Evolutionary conservation across 1,140 invertebrate species (phyloP).

Genomic region (Bombus confusus): DNA sequence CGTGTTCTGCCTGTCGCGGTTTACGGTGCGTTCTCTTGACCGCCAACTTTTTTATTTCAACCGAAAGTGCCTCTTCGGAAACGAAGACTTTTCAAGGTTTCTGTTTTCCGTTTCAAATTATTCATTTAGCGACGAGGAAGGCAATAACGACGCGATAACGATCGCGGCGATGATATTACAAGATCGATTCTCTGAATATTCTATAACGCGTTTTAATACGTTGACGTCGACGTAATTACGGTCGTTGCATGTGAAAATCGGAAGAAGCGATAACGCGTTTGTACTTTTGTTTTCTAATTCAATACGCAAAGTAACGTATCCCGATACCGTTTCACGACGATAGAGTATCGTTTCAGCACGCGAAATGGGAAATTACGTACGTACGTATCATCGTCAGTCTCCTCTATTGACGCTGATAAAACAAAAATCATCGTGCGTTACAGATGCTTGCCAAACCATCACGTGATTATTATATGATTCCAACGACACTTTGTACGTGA

Average conservation of each 20-base stretch:
- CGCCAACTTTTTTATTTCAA: background rate
- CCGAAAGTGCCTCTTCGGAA: background rate
- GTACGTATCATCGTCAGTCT: too few species aligned
- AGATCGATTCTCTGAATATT: background rate
- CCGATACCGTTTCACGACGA: background rate
- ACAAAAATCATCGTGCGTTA: background rate
- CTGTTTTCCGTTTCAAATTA: too few species aligned
- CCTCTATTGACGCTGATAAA: background rate
- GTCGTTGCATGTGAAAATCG: background rate
- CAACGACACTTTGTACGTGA: background rate
- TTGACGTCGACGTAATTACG: background rate
- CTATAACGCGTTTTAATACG: background rate
- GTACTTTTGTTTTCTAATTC: too few species aligned
- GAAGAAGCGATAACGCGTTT: too few species aligned
- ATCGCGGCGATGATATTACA: background rate
- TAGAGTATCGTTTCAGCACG: background rate
- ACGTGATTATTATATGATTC: constrained; percentile 20
- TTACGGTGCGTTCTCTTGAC: background rate
- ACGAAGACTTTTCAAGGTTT: background rate
- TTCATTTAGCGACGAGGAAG: background rate
- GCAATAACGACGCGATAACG: background rate
- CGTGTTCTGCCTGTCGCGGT: background rate
- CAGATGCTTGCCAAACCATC: background rate
- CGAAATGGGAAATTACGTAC: background rate
- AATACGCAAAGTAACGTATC: background rate